Evolutionary conservation across 2,113 vertebrate genomes (phyloP), one percentile per base, ranked within the genome.

Genomic region (Nannospalax galili): DNA sequence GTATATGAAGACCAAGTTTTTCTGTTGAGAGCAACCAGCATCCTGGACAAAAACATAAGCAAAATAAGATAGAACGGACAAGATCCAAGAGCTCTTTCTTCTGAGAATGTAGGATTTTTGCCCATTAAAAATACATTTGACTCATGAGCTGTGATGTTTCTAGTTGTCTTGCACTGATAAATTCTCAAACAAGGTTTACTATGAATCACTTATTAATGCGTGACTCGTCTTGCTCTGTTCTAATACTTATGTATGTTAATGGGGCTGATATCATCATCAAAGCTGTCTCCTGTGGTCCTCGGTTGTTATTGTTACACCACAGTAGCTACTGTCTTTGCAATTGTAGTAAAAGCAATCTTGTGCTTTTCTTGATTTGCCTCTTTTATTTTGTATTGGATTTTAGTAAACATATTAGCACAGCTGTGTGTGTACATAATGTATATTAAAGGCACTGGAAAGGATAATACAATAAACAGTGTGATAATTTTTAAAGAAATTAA

Each of bases 141-240:
- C 32, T 86, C 72, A 35, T 22, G 11, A 42, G 58, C 28, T 90
- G 52, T 65, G 40, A 58, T 60, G 79, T 86, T 75, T 74, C 45
- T 35, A 32, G 56, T 16, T 32, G 70, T 5, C 26, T 30, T 80
- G 7, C 32, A 26, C 0, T 52, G 37, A 72, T 35, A 94, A 82
- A 86, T 35, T 32, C 26, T 93, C 56, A 89, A 77, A 82, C 30
- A n/a, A 56, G 10, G 62, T 90, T 80, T 95, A 35, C 32, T 91
- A 4, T 5, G 72, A 9, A 26, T 90, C 22, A 80, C 20, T 62
- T 20, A 62, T 19, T 17, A 56, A 6, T 70, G 58, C 12, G 82
- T 12, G 19, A 64, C 32, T 62, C 26, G 3, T 1, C 14, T 74
- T 91, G 40, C 7, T 88, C 40, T 78, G 3, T 40, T 35, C 7